These are phyloP conservation scores for Apodemia zela DNA, from an alignment of 2,888 invertebrate genomes.

Conservation along the genomic window DNA sequence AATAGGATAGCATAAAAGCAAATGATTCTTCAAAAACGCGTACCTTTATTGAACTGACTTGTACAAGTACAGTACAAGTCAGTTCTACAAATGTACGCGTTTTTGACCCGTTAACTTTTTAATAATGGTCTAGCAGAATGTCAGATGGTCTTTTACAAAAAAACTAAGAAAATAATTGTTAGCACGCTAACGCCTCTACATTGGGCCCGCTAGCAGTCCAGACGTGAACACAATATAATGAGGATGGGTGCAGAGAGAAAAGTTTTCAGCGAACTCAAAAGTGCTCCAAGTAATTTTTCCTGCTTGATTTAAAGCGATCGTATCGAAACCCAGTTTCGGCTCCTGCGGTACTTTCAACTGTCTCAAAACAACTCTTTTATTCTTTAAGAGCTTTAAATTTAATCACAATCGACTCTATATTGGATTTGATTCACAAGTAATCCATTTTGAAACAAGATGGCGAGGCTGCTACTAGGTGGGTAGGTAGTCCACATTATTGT, in stretches of 20 bases:
- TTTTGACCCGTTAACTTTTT: no score
- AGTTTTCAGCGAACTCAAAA: slow-evolving; percentile 67
- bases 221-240: slow-evolving; percentile 75
- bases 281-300: slow-evolving; percentile 69
- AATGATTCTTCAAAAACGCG: no score
- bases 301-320: slow-evolving; percentile 70
- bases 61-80: no score
- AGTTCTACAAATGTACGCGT: no score
- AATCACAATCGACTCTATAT: neutral
- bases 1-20: no score
- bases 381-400: slow-evolving; percentile 28
- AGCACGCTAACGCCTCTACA: slow-evolving; percentile 19
- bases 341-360: slow-evolving; percentile 44
- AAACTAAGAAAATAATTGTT: neutral
- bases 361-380: slow-evolving; percentile 31
- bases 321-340: slow-evolving; percentile 53
- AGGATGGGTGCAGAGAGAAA: slow-evolving; percentile 58
- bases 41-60: no score
- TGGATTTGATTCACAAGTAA: neutral
- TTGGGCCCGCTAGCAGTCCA: slow-evolving; percentile 36
- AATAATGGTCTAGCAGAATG: no score
- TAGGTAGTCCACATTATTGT: no score
- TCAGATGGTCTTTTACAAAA: neutral
- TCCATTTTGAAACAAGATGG: no score
- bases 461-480: no score